phyloP scores from a whole-genome alignment of 2,113 vertebrate genomes.

The Cromileptes altivelis region DNA sequence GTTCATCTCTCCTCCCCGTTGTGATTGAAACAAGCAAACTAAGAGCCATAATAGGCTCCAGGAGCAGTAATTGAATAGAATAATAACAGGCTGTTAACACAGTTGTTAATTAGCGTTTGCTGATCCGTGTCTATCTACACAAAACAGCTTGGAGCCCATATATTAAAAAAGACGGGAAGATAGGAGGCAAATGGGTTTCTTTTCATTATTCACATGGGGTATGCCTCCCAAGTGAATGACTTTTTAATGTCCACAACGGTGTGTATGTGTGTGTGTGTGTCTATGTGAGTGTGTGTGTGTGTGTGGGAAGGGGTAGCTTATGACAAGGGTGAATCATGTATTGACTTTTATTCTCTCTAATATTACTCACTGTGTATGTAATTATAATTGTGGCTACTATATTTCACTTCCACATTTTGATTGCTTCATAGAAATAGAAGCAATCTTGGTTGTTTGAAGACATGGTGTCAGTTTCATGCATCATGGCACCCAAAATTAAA shows the following conservation, averaged over 20 bases:
- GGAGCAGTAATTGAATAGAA: conserved; percentile 82
- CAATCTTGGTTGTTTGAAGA: background rate
- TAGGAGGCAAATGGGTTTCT: conserved; percentile 54
- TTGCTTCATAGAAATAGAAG: conserved; percentile 18
- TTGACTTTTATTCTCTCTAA: conserved; percentile 18
- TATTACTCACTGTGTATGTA: conserved; percentile 2
- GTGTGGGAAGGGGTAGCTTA: background rate
- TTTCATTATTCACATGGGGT: conserved; percentile 53
- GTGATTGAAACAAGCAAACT: conserved; percentile 68
- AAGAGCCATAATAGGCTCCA: conserved; percentile 71
- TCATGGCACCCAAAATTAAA: conserved; percentile 11
- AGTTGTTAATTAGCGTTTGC: conserved; percentile 80
- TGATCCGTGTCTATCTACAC: conserved; percentile 80
- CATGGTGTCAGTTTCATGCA: conserved; percentile 1
- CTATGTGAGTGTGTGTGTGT: conserved; percentile 22
- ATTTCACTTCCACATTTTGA: conserved; percentile 20
- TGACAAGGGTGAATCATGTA: background rate
- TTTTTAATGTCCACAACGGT: conserved; percentile 40
- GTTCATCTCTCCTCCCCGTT: conserved; percentile 48
- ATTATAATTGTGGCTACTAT: conserved; percentile 12
- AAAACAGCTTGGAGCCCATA: conserved; percentile 76
- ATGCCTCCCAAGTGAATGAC: conserved; percentile 39
- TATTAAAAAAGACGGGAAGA: conserved; percentile 64
- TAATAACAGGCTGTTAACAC: conserved; percentile 77
- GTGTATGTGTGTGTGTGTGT: conserved; percentile 31